Conservation (phyloP, 2,888 invertebrate genomes). For the Pedicia rivosa region DNA sequence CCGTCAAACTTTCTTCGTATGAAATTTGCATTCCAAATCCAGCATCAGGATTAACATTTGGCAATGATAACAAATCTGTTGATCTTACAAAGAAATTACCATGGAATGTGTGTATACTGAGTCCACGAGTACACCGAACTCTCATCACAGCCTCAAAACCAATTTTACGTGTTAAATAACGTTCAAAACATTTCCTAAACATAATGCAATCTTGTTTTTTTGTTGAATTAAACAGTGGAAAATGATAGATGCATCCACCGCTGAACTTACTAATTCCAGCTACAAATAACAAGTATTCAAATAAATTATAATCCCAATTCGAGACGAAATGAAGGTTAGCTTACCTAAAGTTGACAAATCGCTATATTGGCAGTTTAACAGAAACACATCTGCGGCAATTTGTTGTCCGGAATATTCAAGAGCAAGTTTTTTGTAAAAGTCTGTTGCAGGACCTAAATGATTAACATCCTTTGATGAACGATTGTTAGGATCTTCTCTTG, state of each 20-base stretch:
- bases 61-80: slow-evolving; percentile 86
- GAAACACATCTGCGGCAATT: slow-evolving; percentile 88
- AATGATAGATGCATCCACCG: slow-evolving; percentile 83
- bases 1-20: slow-evolving; percentile 80
- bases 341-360: slow-evolving; percentile 87
- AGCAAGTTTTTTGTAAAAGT: slow-evolving; percentile 93
- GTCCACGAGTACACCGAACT: slow-evolving; percentile 82
- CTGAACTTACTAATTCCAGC: slow-evolving; percentile 91
- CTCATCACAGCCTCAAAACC: slow-evolving; percentile 99
- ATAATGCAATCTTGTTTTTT: slow-evolving; percentile 55
- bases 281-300: slow-evolving; percentile 22
- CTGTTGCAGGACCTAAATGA: slow-evolving; percentile 86
- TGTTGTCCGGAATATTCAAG: slow-evolving; percentile 94
- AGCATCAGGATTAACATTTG: slow-evolving; percentile 95
- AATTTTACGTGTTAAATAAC: slow-evolving; percentile 91
- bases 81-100: slow-evolving; percentile 99
- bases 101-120: slow-evolving; percentile 95
- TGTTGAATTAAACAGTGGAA: slow-evolving; percentile 67
- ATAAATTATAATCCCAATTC: not conserved
- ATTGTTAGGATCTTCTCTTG: slow-evolving; percentile 76
- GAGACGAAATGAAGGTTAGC: slow-evolving; percentile 20
- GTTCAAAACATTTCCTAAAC: slow-evolving; percentile 57
- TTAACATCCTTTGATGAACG: slow-evolving; percentile 66
- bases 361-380: slow-evolving; percentile 82
- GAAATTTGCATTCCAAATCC: slow-evolving; percentile 92